Conservation (phyloP, 1,140 invertebrate genomes). For the Chrysomallon squamiferum region DNA sequence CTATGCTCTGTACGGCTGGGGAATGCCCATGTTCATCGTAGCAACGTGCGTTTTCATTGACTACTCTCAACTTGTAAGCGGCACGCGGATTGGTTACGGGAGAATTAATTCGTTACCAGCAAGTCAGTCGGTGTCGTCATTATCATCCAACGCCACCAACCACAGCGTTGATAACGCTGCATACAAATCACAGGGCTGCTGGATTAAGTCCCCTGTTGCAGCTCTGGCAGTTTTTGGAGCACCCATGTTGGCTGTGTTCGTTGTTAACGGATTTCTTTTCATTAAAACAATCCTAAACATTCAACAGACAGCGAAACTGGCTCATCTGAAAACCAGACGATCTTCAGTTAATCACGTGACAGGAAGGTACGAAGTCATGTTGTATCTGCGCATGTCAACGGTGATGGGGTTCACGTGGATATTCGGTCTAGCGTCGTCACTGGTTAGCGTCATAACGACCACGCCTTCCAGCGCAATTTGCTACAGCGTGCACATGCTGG, state of each 20-base stretch:
- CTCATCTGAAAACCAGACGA: conserved; percentile 32
- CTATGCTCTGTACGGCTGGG: conserved; percentile 69
- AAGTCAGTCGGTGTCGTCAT: too few relatives aligned
- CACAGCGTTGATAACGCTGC: not conserved
- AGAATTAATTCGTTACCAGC: not conserved
- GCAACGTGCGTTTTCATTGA: conserved; percentile 65
- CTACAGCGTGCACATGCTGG: conserved; percentile 39
- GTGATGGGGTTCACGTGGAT: conserved; percentile 66
- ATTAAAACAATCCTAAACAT: conserved; percentile 66
- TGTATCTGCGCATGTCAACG: conserved; percentile 68
- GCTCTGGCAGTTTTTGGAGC: conserved; percentile 59
- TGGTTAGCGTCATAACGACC: conserved; percentile 42
- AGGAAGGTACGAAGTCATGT: conserved; percentile 63
- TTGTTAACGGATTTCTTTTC: conserved; percentile 59
- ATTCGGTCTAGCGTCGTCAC: conserved; percentile 58
- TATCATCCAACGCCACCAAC: too few relatives aligned
- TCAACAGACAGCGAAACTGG: conserved; percentile 55
- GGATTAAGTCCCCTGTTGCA: conserved; percentile 61
- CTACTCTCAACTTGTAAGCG: conserved; percentile 45
- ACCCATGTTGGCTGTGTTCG: conserved; percentile 58
- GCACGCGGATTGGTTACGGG: conserved; percentile 45
- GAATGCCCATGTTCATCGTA: conserved; percentile 65
- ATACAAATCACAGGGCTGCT: conserved; percentile 54
- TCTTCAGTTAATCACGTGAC: conserved; percentile 35
- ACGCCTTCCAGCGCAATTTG: conserved; percentile 32